Base-by-base conservation (phyloP, 2,888 invertebrate species). In the Choristoneura rosaceana region DNA sequence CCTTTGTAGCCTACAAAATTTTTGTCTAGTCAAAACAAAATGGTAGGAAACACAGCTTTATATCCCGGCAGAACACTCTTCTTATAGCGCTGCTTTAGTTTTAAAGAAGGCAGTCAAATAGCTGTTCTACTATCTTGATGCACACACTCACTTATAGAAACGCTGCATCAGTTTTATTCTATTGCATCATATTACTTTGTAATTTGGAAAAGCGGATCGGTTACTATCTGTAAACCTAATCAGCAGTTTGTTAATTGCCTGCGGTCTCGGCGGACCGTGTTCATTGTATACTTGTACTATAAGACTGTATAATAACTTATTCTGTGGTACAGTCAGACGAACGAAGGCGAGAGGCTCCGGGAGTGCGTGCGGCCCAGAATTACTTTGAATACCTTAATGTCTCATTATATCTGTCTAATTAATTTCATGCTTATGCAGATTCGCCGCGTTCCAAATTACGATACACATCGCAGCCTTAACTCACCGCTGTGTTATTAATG, bases 361-460 rank as follows among this genome's bases (percentile, higher is more conserved):
- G 17, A 41, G 71, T 64, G 68, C 73, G 73, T 60, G 73, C 17
- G 63, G 60, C 12, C 64, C 59, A 14, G 55, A 34, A 64, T 41
- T 14, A 10, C 34, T 50, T 47, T 58, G 67, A 47, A 50, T 63
- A 63, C 45, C 68, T 69, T 68, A 68, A 71, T 68, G 68, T 69
- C 73, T 73, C 73, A 73, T 73, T 73, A 73, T 73, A 69, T 63
- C 41, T 63, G 59, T 68, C 68, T 68, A 68, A 73, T 73, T 73
- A 69, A 73, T 73, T 69, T 73, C 73, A 67, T 71, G 67, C 71
- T 73, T 69, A 73, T 73, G 73, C 73, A 73, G 68, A 73, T 69
- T 73, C 59, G 15, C 62, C 62, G 58, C 67, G 65, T 65, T 55
- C 55, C 65, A 17, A 17, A 12, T 47, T 17, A 38, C 65, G 73